phyloP scores from a whole-genome alignment of 2,113 vertebrate genomes.

The Otolemur garnettii region DNA sequence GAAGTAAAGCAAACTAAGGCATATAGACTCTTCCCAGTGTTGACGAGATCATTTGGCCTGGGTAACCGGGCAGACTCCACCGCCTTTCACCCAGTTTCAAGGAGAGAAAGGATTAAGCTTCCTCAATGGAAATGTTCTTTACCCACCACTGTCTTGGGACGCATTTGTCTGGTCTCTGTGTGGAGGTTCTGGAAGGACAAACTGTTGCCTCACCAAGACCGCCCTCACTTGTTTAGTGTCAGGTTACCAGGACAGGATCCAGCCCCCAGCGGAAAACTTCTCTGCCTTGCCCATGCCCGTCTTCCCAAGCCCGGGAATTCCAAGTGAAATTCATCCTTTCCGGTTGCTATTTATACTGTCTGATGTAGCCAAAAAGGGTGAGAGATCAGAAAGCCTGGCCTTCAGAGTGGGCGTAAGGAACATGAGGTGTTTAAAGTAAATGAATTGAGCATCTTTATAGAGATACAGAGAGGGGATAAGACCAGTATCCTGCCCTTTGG shows the following conservation, averaged over 20 bases:
- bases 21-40: background rate
- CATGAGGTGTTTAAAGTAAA: background rate
- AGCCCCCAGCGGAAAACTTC: background rate
- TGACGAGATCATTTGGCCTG: background rate
- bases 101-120: background rate
- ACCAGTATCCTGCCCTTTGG: background rate
- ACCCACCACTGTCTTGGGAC: background rate
- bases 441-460: background rate
- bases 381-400: background rate
- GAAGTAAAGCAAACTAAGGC: background rate
- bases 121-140: background rate
- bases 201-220: background rate
- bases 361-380: background rate
- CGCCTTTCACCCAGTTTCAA: background rate
- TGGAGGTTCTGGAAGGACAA: background rate
- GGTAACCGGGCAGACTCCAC: background rate
- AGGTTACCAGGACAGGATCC: background rate
- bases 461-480: background rate
- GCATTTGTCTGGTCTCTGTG: background rate
- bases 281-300: conserved; percentile 8
- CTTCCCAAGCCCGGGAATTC: conserved; percentile 43
- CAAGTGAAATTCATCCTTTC: conserved; percentile 8
- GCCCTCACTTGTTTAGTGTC: background rate
- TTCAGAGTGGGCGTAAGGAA: background rate
- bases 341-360: conserved; percentile 13